Conservation (phyloP, 1,140 invertebrate genomes). For the Heliconius melpomene region DNA sequence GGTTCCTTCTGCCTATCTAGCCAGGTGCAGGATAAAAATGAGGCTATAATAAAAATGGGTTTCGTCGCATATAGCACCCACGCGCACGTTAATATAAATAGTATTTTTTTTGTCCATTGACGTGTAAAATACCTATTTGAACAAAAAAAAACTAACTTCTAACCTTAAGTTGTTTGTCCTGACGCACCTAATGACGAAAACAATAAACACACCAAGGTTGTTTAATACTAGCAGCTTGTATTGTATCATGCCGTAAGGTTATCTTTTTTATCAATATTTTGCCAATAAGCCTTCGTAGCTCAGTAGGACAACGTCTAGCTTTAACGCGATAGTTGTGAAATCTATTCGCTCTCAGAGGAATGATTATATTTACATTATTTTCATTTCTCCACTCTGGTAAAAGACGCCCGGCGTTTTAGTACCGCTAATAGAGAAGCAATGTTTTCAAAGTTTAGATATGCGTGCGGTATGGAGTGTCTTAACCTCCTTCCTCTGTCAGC, state of each 20-base stretch:
- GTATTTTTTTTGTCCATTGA: background rate
- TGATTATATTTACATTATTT: no score
- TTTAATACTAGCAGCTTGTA: background rate
- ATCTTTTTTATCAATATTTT: background rate
- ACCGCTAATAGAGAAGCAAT: no score
- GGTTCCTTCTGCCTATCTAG: no score
- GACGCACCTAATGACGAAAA: conserved; percentile 14
- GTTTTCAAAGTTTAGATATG: no score
- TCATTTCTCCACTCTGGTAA: no score
- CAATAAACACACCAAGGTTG: background rate
- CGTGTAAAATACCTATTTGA: background rate
- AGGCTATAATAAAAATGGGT: background rate
- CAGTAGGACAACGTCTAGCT: no score
- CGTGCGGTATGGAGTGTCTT: no score
- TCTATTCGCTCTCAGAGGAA: no score
- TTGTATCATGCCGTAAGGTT: background rate
- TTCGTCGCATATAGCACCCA: background rate
- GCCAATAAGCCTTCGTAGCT: no score
- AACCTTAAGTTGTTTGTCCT: background rate
- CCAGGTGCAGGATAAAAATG: background rate
- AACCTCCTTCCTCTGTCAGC: no score
- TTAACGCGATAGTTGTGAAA: no score
- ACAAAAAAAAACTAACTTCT: background rate
- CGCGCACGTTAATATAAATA: background rate
- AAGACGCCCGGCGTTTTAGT: no score